Base-by-base conservation (phyloP, 2,797 vertebrate species). In the Chelon labrosus region DNA sequence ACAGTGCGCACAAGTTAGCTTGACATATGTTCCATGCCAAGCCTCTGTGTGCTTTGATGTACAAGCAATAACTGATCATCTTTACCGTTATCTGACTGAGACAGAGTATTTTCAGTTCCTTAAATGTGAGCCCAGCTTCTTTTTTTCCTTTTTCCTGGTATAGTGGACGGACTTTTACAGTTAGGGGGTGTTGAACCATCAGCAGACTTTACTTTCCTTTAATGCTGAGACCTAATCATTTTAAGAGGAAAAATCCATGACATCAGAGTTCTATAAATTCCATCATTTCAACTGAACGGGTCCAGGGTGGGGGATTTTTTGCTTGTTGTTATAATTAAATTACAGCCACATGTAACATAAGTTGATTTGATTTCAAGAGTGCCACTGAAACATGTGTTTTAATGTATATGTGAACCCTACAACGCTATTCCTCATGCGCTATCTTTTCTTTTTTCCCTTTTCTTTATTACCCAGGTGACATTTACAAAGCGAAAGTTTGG, bases 401-500 rank as follows among this genome's bases (percentile, higher is more conserved):
- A 49, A 49, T 49, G 46, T 49, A 20, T 49, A 9, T 49, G 46
- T 49, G 46, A 49, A 9, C n/a, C 31, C 31, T 35, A 35, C 31
- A 2, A 8, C 46, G 37, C 58, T 79, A 38, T 59, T 62, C 39
- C 16, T 70, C 58, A 16, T 53, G 11, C 65, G 35, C 59, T 55
- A 7, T 51, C 73, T 63, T 72, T 74, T 57, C 69, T 62, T 37
- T 74, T 69, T 78, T 31, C 37, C 49, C 19, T 59, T 37, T 56
- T 65, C 17, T 73, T 65, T 62, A 69, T 64, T 59, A 91, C 63
- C 46, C 56, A 98, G 97, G 97, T 98, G 91, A 98, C 97, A 83
- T 98, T 98, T 90, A 98, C 97, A 57, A 98, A 98, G 94, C 94
- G 97, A 87, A 98, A 98, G 94, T 98, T 98, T 90, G 97, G 97